Evolutionary conservation across 2,888 invertebrate genomes (phyloP), one percentile per base, ranked within the genome.

Genomic region (Synanthedon formicaeformis): DNA sequence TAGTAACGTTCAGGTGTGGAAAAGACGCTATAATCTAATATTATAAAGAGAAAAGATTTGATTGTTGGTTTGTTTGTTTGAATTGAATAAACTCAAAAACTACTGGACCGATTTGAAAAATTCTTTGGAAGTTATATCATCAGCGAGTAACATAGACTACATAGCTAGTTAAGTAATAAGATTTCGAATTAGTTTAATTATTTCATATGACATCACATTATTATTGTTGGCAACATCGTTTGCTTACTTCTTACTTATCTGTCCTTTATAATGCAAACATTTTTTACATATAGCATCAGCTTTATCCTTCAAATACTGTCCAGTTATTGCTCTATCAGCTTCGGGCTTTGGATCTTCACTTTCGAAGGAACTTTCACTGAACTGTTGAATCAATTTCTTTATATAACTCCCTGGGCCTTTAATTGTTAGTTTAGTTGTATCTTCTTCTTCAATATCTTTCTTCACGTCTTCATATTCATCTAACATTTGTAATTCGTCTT

Each of bases 221-320:
- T 27, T 45, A 1, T 45, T 45, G 8, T 45, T 45, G 3, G 10
- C 34, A 10, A 34, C 8, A n/a, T 6, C 50, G 11, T 14, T 50
- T 16, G 16, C 18, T 16, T 23, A 34, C 75, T 76, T 81, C 66
- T 85, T 83, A 1, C 71, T 63, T 41, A 78, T 67, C 58, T 82
- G 85, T 2, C 85, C 88, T 64, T 86, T 88, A 53, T 86, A 88
- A 68, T 88, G 88, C 53, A 88, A 70, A 57, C 88, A 88, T 66
- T 88, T 88, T 65, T 87, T 88, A 62, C 88, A 88, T 58, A 88
- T 82, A 0, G 87, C 88, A 53, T 88, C 87, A 11, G 88, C 88
- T 58, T 67, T 82, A 48, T 85, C 78, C 54, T 79, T 85, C 10
- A 88, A 81, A 4, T 77, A 67, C 55, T 75, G 77, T 2, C 78